phyloP scores from a whole-genome alignment of 2,797 vertebrate genomes.

The Tarsius wallacei region DNA sequence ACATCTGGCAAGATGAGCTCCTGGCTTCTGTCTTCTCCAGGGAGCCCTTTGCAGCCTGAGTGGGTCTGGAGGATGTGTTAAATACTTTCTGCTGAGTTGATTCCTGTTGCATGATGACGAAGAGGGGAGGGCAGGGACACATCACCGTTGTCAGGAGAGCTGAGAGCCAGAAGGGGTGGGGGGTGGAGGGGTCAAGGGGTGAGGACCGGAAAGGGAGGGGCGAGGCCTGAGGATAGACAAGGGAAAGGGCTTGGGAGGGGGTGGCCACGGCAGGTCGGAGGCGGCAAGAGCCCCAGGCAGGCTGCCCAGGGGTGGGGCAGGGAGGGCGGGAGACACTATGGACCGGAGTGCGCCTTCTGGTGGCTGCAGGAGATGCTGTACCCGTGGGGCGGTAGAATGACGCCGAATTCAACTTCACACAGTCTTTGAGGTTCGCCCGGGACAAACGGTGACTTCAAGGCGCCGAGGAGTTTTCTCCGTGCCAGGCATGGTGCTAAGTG shows the following conservation, averaged over 20 bases:
- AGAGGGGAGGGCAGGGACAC: not conserved
- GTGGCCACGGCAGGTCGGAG: not conserved
- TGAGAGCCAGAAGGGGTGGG: not conserved
- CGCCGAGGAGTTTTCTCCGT: not conserved
- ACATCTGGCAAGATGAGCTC: not conserved
- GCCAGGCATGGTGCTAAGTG: not conserved
- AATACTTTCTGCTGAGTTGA: not conserved
- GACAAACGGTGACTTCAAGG: fast-evolving
- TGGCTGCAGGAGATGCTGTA: fast-evolving
- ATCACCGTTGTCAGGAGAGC: not conserved
- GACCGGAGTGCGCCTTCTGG: fast-evolving
- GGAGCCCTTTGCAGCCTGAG: not conserved
- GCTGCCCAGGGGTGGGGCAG: too few species aligned
- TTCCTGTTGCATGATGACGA: not conserved
- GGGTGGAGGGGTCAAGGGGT: not conserved
- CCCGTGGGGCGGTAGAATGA: not conserved
- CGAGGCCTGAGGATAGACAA: not conserved
- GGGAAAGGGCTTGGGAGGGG: not conserved
- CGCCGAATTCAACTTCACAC: fast-evolving
- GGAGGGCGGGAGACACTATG: not conserved
- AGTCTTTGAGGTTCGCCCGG: fast-evolving
- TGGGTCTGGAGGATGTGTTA: not conserved
- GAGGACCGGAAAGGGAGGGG: not conserved
- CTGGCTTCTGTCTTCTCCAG: not conserved
- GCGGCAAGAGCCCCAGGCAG: not conserved